phyloP scores from a whole-genome alignment of 1,140 invertebrate species.

The Halyomorpha halys region DNA sequence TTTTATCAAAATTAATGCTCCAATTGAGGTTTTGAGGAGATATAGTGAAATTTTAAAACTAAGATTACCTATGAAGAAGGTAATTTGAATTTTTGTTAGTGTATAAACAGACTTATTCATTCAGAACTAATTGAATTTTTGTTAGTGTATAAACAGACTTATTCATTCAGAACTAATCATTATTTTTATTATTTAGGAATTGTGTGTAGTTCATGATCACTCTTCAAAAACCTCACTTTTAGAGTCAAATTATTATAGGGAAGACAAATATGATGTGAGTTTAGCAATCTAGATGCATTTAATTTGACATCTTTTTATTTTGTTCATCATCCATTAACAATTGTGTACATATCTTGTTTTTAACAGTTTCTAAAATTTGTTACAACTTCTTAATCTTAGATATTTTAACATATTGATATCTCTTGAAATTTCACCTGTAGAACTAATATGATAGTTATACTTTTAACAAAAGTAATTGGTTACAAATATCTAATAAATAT shows the following conservation, averaged over 20 bases:
- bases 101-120: not conserved
- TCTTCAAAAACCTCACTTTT: not conserved
- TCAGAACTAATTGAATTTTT: not conserved
- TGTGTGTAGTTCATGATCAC: slow-evolving; percentile 12
- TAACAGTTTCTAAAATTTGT: too few relatives aligned
- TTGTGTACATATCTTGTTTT: not conserved
- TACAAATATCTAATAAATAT: too few relatives aligned
- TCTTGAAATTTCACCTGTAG: too few relatives aligned
- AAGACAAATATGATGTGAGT: not conserved
- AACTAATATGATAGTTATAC: too few relatives aligned
- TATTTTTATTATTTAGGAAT: slow-evolving; percentile 8
- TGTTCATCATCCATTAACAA: not conserved
- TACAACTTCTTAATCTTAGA: too few relatives aligned
- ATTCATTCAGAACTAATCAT: not conserved
- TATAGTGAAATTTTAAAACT: slow-evolving; percentile 91
- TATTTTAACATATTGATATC: too few relatives aligned
- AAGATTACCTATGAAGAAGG: slow-evolving; percentile 87
- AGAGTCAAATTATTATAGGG: not conserved
- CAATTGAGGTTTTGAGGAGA: slow-evolving; percentile 68
- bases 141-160: not conserved
- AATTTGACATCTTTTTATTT: not conserved
- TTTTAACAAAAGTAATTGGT: too few relatives aligned
- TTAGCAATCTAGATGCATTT: not conserved
- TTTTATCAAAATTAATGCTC: slow-evolving; percentile 78
- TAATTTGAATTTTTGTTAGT: slow-evolving; percentile 34